phyloP scores from a whole-genome alignment of 2,888 invertebrate genomes.

The Sinodicranocentrus sp. region DNA sequence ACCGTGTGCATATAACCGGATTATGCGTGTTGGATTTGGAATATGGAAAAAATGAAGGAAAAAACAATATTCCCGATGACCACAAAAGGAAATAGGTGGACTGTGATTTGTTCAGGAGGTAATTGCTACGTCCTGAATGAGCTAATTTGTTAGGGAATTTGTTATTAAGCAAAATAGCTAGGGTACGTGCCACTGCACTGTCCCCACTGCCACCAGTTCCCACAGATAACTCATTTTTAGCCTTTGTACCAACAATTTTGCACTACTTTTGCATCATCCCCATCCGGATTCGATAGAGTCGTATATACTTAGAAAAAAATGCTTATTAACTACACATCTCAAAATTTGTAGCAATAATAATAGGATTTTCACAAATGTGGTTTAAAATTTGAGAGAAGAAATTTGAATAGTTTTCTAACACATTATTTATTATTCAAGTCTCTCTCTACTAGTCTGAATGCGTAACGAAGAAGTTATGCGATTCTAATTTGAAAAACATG shows the following conservation, averaged over 20 bases:
- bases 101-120: constrained; percentile 24
- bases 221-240: background rate
- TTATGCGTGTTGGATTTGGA: constrained; percentile 4
- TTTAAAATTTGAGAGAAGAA: background rate
- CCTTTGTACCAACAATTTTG: too few species aligned
- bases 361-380: too few species aligned
- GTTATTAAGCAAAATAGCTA: constrained; percentile 5
- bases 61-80: constrained; percentile 17
- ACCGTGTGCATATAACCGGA: background rate
- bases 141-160: constrained; percentile 14
- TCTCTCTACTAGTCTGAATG: background rate
- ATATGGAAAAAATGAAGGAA: background rate
- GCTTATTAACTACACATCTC: too few species aligned
- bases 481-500: constrained; percentile 32
- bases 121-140: constrained; percentile 28
- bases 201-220: constrained; percentile 3
- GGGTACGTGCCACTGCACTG: constrained; percentile 15
- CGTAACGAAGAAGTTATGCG: constrained; percentile 41
- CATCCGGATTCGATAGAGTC: background rate
- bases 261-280: too few species aligned
- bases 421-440: constrained; percentile 2
- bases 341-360: too few species aligned
- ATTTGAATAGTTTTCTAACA: background rate
- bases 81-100: constrained; percentile 24
- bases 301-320: too few species aligned